Evolutionary conservation across 2,113 vertebrate genomes (phyloP), one percentile per base, ranked within the genome.

Genomic region (Tupaia chinensis): DNA sequence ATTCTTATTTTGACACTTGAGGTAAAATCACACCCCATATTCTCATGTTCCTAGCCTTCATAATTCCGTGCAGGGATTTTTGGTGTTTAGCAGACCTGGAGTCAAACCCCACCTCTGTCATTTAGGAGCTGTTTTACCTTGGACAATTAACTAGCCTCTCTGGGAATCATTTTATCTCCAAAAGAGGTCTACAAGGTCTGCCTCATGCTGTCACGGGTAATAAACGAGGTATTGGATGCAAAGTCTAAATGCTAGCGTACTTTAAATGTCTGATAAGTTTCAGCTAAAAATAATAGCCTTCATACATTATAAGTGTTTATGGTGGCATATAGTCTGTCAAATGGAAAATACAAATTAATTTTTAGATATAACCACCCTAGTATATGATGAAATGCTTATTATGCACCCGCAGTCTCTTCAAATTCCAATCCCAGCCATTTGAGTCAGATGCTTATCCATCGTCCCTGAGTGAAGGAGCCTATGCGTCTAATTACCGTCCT

Each of bases 281-380:
- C 87, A 91, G 19, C 65, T 92, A 91, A 97, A 86, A 79, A 96
- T n/a, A 81, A 93, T 83, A 93, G 77, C 53, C 25, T 93, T 95
- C 56, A 87, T 94, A 93, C 95, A 93, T 89, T 87, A 93, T 89
- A 95, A 73, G 84, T 91, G 78, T 89, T 93, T 93, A 83, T 89
- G 10, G 20, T 89, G 32, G 14, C 53, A 65, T 22, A 76, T 60
- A 89, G 72, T 94, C 83, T 53, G 87, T 56, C 85, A 89, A 69
- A 53, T 77, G n/a, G 22, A 80, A 94, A 95, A 70, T 89, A 69
- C n/a, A 89, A 76, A 61, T 91, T 76, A 91, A 58, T 95, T 96
- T 80, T 82, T n/a, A 78, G 6, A 82, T 60, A 63, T 19, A 84
- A 44, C 15, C 15, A 77, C 65, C 87, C 17, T 93, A 29, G 78